Base-by-base conservation (phyloP, 2,888 invertebrate genomes). In the Meta bourneti region DNA sequence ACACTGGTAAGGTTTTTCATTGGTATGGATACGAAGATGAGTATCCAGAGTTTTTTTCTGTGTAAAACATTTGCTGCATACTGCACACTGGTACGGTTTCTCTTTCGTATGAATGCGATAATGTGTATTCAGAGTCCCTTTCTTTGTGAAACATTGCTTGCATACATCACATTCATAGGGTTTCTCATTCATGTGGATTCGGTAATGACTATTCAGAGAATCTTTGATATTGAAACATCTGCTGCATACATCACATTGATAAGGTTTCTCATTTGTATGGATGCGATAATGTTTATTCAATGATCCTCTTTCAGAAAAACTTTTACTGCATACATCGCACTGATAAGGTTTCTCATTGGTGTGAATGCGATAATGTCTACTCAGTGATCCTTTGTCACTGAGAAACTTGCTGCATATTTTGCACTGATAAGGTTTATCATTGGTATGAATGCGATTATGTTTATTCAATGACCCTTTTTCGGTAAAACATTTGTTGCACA, bases 251-350 rank as follows among this genome's bases (percentile, higher is more conserved):
- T 79, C 54, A 34, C 79, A 79, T 11, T 19, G 6, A 20, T 19
- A 54, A 5, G 79, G 79, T n/a, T 79, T 79, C 34, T 79, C 79
- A 9, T 79, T 79, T 0, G 79, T 79, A 54, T 79, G 79, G 8
- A 16, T 61, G 16, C 61, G 61, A 61, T 11, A 16, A 61, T 61
- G 61, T 16, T 61, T 61, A 61, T 16, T 16, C 16, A 61, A 16
- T 16, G 61, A 61, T 61, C 13, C 16, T 11, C 16, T 61, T 11
- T 11, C 16, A 16, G 13, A 61, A 16, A 61, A 61, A 16, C 16
- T 54, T 54, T 79, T 54, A 19, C 20, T 11, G 54, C 79, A 79
- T 7, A 20, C 11, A 13, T 79, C 54, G 13, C 79, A 79, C n/a
- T 54, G 19, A 34, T 19, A 79, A 1, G 20, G 20, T 13, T 54